Percentiles rank a stretch among this genome's conserved stretches.
Evolutionary conservation across 2,888 invertebrate species (phyloP).

Genomic region (Brenthis hecate): DNA sequence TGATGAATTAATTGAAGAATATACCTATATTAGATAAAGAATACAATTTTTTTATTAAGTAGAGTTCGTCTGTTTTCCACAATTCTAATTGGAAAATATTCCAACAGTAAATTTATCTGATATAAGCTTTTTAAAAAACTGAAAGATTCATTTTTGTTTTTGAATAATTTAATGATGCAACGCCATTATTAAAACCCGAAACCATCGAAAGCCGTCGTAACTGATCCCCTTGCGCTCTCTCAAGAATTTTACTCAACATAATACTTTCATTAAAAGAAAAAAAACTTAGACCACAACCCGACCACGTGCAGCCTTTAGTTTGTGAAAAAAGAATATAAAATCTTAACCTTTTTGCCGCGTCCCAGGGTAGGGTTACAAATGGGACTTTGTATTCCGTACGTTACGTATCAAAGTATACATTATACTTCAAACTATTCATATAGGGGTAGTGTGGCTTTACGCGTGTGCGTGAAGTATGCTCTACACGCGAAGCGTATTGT

Average conservation of each 20-base stretch:
- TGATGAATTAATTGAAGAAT: no score
- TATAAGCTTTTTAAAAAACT: not conserved
- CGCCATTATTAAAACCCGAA: slow-evolving; percentile 39
- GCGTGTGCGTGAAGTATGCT: slow-evolving; percentile 58
- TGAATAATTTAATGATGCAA: slow-evolving; percentile 35
- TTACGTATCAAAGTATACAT: slow-evolving; percentile 51
- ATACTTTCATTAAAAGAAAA: slow-evolving; percentile 73
- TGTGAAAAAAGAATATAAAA: slow-evolving; percentile 67
- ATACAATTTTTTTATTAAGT: no score
- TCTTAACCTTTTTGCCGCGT: slow-evolving; percentile 67
- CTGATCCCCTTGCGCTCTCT: slow-evolving; percentile 54
- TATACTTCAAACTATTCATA: slow-evolving; percentile 38
- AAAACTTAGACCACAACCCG: slow-evolving; percentile 72
- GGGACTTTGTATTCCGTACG: slow-evolving; percentile 66
- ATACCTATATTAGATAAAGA: no score
- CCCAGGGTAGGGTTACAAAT: slow-evolving; percentile 75
- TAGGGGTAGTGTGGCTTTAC: slow-evolving; percentile 38
- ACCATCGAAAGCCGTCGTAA: slow-evolving; percentile 55
- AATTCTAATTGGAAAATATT: slow-evolving; percentile 20
- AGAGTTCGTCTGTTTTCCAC: not conserved
- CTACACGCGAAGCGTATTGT: slow-evolving; percentile 52
- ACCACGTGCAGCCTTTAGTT: slow-evolving; percentile 75
- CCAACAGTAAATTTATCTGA: slow-evolving; percentile 1
- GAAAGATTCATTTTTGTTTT: not conserved
- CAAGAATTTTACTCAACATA: slow-evolving; percentile 72